Base-by-base conservation (phyloP, 2,113 vertebrate species). In the Thomomys bottae region DNA sequence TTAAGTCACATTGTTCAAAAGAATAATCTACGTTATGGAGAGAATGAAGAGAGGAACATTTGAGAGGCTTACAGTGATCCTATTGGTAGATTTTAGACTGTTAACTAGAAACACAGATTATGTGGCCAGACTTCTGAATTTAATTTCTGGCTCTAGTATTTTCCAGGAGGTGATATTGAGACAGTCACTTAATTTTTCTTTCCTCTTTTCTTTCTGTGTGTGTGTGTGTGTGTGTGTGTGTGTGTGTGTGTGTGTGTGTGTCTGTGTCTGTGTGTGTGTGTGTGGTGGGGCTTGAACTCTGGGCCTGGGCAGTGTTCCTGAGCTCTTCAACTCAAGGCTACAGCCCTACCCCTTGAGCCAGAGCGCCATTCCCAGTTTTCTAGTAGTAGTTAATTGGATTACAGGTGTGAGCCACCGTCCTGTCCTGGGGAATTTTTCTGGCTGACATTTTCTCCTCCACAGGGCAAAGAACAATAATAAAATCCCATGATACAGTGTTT, bases 401-500 rank as follows among this genome's bases (percentile, higher is more conserved):
- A n/a, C n/a, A n/a, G n/a, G n/a, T n/a, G n/a, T n/a, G n/a, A n/a
- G n/a, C n/a, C n/a, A n/a, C n/a, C n/a, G n/a, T n/a, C n/a, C n/a
- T n/a, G n/a, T n/a, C n/a, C n/a, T n/a, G n/a, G n/a, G n/a, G n/a
- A n/a, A n/a, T n/a, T n/a, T 94, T 86, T 64, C 30, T 90, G 61
- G 36, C 28, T 80, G 89, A 70, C 40, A 21, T 90, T 76, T 80
- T 91, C 34, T 92, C 24, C 88, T 85, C 24, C 66, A 5, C 26
- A 91, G 75, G 89, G 89, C 70, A 21, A 23, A 21, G 12, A 79
- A 64, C 28, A 84, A 82, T 36, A 77, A 81, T 72, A 92, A 79
- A 54, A 89, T 49, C 32, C 11, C 59, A 77, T 20, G 21, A 94
- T 36, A 21, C 4, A 21, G 9, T 64, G 57, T 42, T 68, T 45